Base-by-base conservation (phyloP, 2,888 invertebrate genomes). In the Acronicta alni region DNA sequence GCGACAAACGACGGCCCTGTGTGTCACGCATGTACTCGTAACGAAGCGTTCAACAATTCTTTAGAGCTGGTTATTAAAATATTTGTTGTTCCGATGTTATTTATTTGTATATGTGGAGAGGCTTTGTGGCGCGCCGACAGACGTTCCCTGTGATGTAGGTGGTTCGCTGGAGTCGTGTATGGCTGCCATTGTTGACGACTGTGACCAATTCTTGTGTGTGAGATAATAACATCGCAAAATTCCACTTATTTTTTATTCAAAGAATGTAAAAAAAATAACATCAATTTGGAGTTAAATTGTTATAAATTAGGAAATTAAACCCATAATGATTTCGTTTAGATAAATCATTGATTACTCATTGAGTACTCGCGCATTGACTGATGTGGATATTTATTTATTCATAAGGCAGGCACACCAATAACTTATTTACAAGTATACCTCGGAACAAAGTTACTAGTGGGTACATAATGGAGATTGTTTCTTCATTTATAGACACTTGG, bases 51-150 rank as follows among this genome's bases (percentile, higher is more conserved):
- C 85, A 89, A 89, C 89, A 90, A 91, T 92, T 90, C 91, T 89
- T 88, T 88, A 82, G 89, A 89, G 88, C 86, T 91, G 92, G 89
- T 93, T 93, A 93, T 92, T 93, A 93, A 93, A 93, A 93, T 94
- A 93, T 94, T 94, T 93, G 94, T 93, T 92, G 92, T 93, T 91
- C 89, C 82, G 87, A 84, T 82, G 86, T 92, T 92, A 93, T 93
- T 93, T 93, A 93, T 93, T 93, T 92, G 93, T 93, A 91, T 89
- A 89, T 83, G 89, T 80, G 75, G 83, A 82, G 83, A 83, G 82
- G 84, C 92, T 93, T 92, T 93, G 91, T 89, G 85, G 64, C 68
- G 59, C 73, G 88, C 91, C 92, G 91, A 84, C 91, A 76, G 81
- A 77, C 80, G 78, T 78, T 80, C 72, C 69, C 72, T 81, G 74